phyloP scores from a whole-genome alignment of 1,140 invertebrate genomes.

The Drosophila rhopaloa region DNA sequence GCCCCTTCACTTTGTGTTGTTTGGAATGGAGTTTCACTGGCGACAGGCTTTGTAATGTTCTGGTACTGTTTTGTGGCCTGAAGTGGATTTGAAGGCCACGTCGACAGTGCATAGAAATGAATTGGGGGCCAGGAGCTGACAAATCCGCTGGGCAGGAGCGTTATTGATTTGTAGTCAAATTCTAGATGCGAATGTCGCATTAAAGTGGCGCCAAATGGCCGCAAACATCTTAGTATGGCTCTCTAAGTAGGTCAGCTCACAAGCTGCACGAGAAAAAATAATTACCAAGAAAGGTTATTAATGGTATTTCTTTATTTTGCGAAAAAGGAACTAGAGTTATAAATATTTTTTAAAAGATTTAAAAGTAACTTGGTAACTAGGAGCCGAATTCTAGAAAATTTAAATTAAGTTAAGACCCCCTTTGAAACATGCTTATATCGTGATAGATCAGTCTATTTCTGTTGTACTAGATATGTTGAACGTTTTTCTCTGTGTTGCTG shows the following conservation, averaged over 20 bases:
- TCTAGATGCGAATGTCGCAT: conserved; percentile 38
- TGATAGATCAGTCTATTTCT: too few species aligned
- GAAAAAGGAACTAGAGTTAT: too few species aligned
- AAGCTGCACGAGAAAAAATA: neutral
- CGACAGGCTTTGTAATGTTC: conserved; percentile 13
- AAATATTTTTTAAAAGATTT: too few species aligned
- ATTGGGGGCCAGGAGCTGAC: conserved; percentile 14
- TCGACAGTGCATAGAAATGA: conserved; percentile 48
- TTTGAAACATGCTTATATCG: too few species aligned
- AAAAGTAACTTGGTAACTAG: too few species aligned
- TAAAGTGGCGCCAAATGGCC: conserved; percentile 40
- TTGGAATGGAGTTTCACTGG: conserved; percentile 13
- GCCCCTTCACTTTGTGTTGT: conserved; percentile 13
- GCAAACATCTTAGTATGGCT: conserved; percentile 23
- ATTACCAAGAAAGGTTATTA: too few species aligned
- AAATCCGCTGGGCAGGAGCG: conserved; percentile 9
- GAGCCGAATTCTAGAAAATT: too few species aligned
- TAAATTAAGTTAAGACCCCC: too few species aligned
- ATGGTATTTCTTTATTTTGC: too few species aligned
- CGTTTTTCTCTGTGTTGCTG: neutral
- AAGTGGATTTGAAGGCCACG: conserved; percentile 67
- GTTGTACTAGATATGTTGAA: too few species aligned
- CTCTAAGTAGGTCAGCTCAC: conserved; percentile 39
- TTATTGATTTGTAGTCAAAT: conserved; percentile 78
- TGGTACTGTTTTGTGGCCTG: conserved; percentile 37